Base-by-base conservation (phyloP, 1,140 invertebrate genomes). In the Drosophila bifasciata region DNA sequence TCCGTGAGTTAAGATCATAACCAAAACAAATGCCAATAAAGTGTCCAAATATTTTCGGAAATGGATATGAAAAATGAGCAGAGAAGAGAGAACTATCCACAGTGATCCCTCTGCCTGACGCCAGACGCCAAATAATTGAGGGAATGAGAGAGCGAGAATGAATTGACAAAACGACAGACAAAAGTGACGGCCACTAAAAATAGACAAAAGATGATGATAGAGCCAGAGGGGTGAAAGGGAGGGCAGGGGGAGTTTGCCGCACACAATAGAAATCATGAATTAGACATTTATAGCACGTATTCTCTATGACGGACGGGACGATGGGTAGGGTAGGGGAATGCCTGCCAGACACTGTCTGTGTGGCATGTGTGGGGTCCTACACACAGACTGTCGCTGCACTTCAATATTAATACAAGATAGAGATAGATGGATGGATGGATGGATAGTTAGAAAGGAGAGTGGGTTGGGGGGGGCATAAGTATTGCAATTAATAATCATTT, bases 401-500 rank as follows among this genome's bases (percentile, higher is more conserved):
- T 55, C 51, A 46, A 46, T 68, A 79, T 70, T 52, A 66, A 75
- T 28, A 58, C 64, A 43, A 60, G 17, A 40, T 40, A 23, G 11
- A 32, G 15, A 9, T 2, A 45, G 13, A 39, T 7, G 2, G 16
- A 53, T 9, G 13, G 15, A 21, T 19, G 32, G 32, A 21, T 45
- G 8, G 6, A 16, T 11, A 17, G 16, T 11, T 8, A 21, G 45
- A 9, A 23, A 25, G 17, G 53, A 52, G 49, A 36, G 48, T 50
- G 17, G 9, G 46, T 23, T 13, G 48, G 67, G 76, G 60, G 67
- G 62, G 55, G 67, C 58, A 68, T 66, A 62, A 80, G 81, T 62
- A 75, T 75, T 80, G 72, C 78, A 86, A 86, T 85, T 85, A 86
- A 85, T 85, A 85, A 85, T 85, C 81, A 85, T 85, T 85, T 85